Conservation (phyloP, 1,140 invertebrate species). For the Drosophila kepulauana region DNA sequence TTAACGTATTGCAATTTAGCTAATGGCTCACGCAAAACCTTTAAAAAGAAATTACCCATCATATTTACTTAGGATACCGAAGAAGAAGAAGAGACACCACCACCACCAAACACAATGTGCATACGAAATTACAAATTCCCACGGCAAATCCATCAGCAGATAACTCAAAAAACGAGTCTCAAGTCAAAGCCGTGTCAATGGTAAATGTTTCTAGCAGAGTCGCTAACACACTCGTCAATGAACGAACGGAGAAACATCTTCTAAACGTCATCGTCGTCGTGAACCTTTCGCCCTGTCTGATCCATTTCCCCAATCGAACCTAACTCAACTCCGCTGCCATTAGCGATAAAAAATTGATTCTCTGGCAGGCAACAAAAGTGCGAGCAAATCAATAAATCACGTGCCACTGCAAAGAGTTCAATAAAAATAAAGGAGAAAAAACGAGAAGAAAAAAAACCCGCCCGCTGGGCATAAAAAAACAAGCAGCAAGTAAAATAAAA, state of each 20-base stretch:
- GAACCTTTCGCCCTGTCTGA: neutral
- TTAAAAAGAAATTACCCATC: conserved; percentile 81
- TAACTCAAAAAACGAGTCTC: neutral
- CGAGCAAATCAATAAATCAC: conserved; percentile 76
- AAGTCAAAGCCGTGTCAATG: conserved; percentile 1
- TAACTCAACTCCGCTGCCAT: conserved; percentile 65
- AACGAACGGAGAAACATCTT: conserved; percentile 14
- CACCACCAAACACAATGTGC: conserved; percentile 64
- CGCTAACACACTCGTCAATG: conserved; percentile 64
- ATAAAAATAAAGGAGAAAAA: conserved; percentile 23
- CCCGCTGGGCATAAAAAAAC: conserved; percentile 1
- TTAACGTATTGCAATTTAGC: conserved; percentile 70
- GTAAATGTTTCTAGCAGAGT: conserved; percentile 62
- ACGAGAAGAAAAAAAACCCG: neutral
- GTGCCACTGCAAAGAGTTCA: conserved; percentile 59
- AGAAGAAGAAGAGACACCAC: conserved; percentile 26
- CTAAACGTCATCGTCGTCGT: neutral
- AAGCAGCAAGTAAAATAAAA: conserved; percentile 10
- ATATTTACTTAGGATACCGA: conserved; percentile 72
- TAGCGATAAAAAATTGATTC: conserved; percentile 72
- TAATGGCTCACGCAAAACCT: conserved; percentile 77
- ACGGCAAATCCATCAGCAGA: conserved; percentile 72
- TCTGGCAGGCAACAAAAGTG: conserved; percentile 41
- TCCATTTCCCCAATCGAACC: conserved; percentile 43
- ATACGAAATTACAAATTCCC: conserved; percentile 80